These are phyloP conservation scores for Gadopsis marmoratus DNA, from an alignment of 2,797 vertebrate species.

Conservation along the genomic window DNA sequence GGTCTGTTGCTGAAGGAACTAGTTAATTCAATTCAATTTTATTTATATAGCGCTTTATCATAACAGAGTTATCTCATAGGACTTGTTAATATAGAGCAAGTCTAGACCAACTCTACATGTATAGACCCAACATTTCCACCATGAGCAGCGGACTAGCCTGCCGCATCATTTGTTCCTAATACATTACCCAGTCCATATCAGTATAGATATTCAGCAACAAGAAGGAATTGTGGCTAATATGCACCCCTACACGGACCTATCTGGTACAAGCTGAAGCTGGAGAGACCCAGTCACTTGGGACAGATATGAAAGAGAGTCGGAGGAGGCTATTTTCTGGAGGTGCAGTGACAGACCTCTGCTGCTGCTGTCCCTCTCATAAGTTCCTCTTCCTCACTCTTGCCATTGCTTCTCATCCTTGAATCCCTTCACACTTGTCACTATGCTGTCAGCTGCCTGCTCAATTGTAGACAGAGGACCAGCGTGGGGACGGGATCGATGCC, in stretches of 20 bases:
- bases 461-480: constrained; percentile 60
- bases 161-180: too few species aligned
- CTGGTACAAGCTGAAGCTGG: constrained; percentile 48
- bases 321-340: constrained; percentile 61
- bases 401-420: constrained; percentile 36
- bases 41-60: too few species aligned
- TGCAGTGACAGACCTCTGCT: constrained; percentile 72
- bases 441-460: constrained; percentile 73
- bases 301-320: constrained; percentile 63
- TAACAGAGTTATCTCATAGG: too few species aligned
- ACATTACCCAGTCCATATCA: too few species aligned
- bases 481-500: constrained; percentile 52
- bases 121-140: too few species aligned
- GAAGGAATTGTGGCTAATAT: constrained; percentile 31
- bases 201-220: not conserved
- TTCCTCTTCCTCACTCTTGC: constrained; percentile 27
- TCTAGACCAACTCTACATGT: too few species aligned
- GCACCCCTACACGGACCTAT: constrained; percentile 20
- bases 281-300: constrained; percentile 61
- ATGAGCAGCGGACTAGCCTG: too few species aligned
- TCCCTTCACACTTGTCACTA: constrained; percentile 62
- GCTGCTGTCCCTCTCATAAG: constrained; percentile 69
- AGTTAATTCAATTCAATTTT: too few species aligned
- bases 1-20: too few species aligned
- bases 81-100: too few species aligned